Evolutionary conservation across 1,140 invertebrate genomes (phyloP), one percentile per base, ranked within the genome.

Genomic region (Anthonomus grandis): DNA sequence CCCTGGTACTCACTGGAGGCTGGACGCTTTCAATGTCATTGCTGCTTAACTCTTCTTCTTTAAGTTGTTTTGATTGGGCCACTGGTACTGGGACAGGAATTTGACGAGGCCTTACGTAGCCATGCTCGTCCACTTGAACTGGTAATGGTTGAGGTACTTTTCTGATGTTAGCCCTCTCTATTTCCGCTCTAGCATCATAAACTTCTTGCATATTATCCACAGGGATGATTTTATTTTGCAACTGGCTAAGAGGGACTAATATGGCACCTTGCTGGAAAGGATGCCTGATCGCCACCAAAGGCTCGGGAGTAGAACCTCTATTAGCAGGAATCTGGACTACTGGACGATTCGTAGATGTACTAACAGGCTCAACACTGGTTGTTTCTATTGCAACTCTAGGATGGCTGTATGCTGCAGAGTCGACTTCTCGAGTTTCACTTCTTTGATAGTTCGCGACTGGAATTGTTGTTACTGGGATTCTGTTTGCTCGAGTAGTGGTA

Each of bases 1-100:
- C 80, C 69, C 75, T 76, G 2, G 79, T 80, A 63, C 79, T 81
- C 1, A 82, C 79, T 23, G 80, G 80, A 12, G 72, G 70, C 56
- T 70, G 66, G 19, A 74, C 72, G 27, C 60, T 47, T 18, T 72
- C 68, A 18, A 71, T 64, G 31, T 67, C 66, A 37, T 68, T 64
- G n/a, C 65, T 23, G 4, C 12, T 56, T 8, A 57, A 23, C 27
- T 62, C 60, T 17, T 65, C 63, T 22, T 13, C 23, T 48, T 15
- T 8, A 15, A 39, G 37, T 10, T 8, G 8, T 15, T n/a, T 60
- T 15, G n/a, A n/a, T 39, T 70, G 63, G 50, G 45, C 34, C 15
- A 36, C 22, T 18, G 58, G 59, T 25, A 42, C 24, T 72, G 75
- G 68, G 59, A 74, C 17, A 3, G 67, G 65, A 57, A 70, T 48